phyloP scores from a whole-genome alignment of 1,140 invertebrate species.

The Tetramorium simillimum region DNA sequence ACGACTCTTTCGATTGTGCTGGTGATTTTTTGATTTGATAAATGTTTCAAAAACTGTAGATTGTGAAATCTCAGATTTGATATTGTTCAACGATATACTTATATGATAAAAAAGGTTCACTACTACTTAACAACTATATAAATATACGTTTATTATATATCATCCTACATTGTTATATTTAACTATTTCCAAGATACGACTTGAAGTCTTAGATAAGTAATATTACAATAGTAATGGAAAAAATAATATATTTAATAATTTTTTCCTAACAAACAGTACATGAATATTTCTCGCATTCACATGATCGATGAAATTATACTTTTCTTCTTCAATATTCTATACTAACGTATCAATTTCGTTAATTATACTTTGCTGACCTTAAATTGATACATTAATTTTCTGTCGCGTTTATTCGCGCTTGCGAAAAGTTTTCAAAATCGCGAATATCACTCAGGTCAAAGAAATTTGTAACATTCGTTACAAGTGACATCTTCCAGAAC shows the following conservation, averaged over 20 bases:
- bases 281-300: neutral
- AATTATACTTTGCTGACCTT: neutral
- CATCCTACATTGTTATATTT: neutral
- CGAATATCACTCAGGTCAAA: neutral
- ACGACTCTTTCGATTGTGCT: conserved; percentile 13
- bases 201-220: neutral
- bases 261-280: neutral
- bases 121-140: neutral
- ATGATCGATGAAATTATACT: neutral
- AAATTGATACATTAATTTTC: neutral
- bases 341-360: neutral
- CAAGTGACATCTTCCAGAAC: conserved; percentile 54
- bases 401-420: neutral
- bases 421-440: neutral
- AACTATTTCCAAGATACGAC: neutral
- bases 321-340: neutral
- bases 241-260: neutral
- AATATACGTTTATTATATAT: neutral
- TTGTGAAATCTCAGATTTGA: conserved; percentile 2
- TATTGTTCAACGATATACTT: neutral
- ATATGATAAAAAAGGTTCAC: neutral
- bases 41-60: neutral
- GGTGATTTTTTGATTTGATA: conserved; percentile 31
- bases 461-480: conserved; percentile 22
- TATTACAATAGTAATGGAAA: neutral